A percentile compares a stretch with the other conserved stretches of the same genome.
Evolutionary conservation across 1,140 invertebrate species (phyloP).

Genomic region (Drosophila arawakana): DNA sequence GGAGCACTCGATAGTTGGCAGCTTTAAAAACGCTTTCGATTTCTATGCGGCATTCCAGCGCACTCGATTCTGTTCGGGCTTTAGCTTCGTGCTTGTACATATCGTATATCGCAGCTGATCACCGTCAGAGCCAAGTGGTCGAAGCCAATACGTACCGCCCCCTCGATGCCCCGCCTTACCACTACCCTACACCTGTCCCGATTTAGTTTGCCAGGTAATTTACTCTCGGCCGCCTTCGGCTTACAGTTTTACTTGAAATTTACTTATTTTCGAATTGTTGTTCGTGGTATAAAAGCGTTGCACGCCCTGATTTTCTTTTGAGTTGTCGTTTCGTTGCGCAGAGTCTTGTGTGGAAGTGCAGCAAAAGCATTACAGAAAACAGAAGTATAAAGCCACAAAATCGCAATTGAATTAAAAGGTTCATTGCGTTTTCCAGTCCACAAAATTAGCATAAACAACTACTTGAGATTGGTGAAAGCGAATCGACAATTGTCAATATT

Average conservation of each 20-base stretch:
- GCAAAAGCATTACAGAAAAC: conserved; percentile 11
- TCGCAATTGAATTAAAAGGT: conserved; percentile 22
- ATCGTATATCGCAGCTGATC: conserved; percentile 64
- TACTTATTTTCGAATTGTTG: conserved; percentile 62
- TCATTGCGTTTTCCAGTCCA: conserved; percentile 33
- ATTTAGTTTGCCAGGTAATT: conserved; percentile 13
- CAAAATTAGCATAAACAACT: conserved; percentile 6
- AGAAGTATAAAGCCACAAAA: neutral
- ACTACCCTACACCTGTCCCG: conserved; percentile 14
- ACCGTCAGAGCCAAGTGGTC: conserved; percentile 13
- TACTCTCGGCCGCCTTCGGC: conserved; percentile 61
- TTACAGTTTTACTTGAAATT: conserved; percentile 50
- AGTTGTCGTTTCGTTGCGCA: conserved; percentile 83
- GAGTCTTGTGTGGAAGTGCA: conserved; percentile 83
- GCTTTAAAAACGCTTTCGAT: conserved; percentile 54
- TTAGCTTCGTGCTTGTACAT: conserved; percentile 26
- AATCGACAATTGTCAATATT: conserved; percentile 48
- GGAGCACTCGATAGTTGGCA: conserved; percentile 34
- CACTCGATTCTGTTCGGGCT: conserved; percentile 56
- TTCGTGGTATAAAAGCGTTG: conserved; percentile 83
- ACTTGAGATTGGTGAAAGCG: conserved; percentile 75
- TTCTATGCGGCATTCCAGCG: conserved; percentile 77
- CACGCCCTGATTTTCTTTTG: conserved; percentile 84
- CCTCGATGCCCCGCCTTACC: neutral
- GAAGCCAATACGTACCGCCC: conserved; percentile 2